Percentiles rank a stretch among this genome's conserved stretches.
Conservation (phyloP, 2,888 invertebrate species). For the Dendrolimus pini region DNA sequence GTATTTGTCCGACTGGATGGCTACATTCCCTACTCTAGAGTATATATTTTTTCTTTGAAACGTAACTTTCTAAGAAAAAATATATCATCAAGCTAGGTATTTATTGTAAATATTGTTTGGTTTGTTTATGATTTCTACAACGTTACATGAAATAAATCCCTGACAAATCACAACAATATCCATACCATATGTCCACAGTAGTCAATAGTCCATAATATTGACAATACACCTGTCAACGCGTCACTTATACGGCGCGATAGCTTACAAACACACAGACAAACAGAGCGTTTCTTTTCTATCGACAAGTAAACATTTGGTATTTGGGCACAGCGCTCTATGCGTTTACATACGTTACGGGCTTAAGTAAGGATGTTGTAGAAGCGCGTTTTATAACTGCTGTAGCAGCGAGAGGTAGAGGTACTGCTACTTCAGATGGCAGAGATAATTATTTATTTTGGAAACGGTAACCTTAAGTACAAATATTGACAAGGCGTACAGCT, state of each 20-base stretch:
- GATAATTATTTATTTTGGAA: no score
- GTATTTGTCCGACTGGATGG: no score
- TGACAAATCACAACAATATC: background rate
- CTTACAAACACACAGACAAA: slow-evolving; percentile 27
- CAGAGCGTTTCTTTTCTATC: slow-evolving; percentile 33
- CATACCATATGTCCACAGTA: slow-evolving; percentile 1
- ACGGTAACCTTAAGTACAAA: no score
- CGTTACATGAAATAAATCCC: background rate
- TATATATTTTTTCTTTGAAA: no score
- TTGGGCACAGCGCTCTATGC: slow-evolving; percentile 20
- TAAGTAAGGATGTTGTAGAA: slow-evolving; percentile 24
- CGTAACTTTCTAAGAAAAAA: no score
- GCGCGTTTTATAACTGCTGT: slow-evolving; percentile 17
- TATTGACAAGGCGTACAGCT: no score
- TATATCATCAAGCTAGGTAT: no score
- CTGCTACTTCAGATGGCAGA: no score
- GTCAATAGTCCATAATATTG: slow-evolving; percentile 3
- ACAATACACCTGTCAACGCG: slow-evolving; percentile 1
- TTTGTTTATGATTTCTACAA: background rate
- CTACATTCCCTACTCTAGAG: no score
- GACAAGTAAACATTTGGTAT: slow-evolving; percentile 35
- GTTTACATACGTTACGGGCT: slow-evolving; percentile 27
- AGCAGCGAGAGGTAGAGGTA: no score
- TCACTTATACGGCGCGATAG: slow-evolving; percentile 13
- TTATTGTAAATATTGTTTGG: no score